Conservation (phyloP, 2,113 vertebrate genomes). For the Nesoenas mayeri region DNA sequence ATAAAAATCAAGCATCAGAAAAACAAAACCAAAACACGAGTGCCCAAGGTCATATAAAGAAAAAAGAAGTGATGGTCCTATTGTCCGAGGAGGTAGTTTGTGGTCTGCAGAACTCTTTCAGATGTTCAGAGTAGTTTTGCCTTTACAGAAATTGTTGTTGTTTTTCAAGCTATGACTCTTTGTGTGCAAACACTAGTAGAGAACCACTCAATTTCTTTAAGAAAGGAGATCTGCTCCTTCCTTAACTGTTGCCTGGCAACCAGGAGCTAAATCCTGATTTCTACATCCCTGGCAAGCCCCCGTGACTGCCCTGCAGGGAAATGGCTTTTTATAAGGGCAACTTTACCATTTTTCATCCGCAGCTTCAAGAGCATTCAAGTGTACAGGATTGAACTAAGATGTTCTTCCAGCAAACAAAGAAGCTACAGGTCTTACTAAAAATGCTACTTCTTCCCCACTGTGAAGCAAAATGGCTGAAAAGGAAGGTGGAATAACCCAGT, state of each 20-base stretch:
- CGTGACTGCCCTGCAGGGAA: background rate
- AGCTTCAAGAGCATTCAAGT: background rate
- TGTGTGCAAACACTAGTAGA: background rate
- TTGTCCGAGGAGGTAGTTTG: background rate
- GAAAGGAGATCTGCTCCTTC: background rate
- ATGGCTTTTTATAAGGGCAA: background rate
- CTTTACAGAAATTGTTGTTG: background rate
- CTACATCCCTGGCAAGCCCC: background rate
- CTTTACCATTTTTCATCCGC: background rate
- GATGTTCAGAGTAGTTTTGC: background rate
- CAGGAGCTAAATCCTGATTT: background rate
- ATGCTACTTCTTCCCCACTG: background rate
- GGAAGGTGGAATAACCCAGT: background rate
- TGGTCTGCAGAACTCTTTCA: background rate
- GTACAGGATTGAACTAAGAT: background rate
- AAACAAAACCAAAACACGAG: fast-evolving
- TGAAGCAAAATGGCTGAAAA: background rate
- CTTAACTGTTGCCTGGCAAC: constrained; percentile 45
- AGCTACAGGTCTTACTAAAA: background rate
- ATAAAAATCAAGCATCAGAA: too few relatives aligned
- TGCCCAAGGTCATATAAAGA: background rate
- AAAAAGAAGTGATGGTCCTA: background rate
- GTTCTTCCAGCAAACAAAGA: background rate
- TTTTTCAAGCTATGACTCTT: background rate
- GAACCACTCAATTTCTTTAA: background rate